Evolutionary conservation across 2,797 vertebrate genomes (phyloP), one percentile per base, ranked within the genome.

Genomic region (Tarsius wallacei): DNA sequence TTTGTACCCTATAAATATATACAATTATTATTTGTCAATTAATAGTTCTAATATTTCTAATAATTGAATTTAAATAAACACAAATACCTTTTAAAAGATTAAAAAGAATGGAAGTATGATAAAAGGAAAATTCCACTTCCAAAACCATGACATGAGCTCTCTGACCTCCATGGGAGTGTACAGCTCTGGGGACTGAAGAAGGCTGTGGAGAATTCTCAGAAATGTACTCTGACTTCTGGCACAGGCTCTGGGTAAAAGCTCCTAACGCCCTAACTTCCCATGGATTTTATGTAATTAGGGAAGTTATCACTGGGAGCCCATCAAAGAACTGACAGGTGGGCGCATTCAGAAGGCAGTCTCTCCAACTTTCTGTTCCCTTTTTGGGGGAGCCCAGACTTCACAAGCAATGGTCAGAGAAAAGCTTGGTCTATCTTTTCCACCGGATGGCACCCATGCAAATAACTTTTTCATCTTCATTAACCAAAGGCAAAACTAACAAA

Each of bases 241-340:
- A n/a, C 2, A 0, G 8, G n/a, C n/a, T 53, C 73, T 51, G 22
- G 14, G 24, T 14, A 1, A 47, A n/a, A 15, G 7, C 1, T 2
- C n/a, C 42, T 66, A 36, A 7, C 53, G 2, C 28, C 33, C 33
- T 36, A 1, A 0, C n/a, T 5, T n/a, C 53, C 51, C 0, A 0
- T 2, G 24, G 61, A 31, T 47, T 42, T 21, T 63, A 21, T 0
- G 1, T 21, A 12, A 63, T 33, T 77, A 57, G 22, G 42, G 36
- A 49, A 66, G 31, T 19, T 7, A 47, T 1, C 19, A 2, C 66
- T 3, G 74, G 16, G 15, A 87, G 5, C 49, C 1, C 0, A 42
- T 0, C 33, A 13, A 64, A 59, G 53, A 21, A 14, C 9, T 9
- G 2, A 5, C 14, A 36, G 19, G 17, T 2, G 3, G 36, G 24